Conservation (phyloP, 37 sponge, comb jelly and placozoan species). For the Agelas oroides region DNA sequence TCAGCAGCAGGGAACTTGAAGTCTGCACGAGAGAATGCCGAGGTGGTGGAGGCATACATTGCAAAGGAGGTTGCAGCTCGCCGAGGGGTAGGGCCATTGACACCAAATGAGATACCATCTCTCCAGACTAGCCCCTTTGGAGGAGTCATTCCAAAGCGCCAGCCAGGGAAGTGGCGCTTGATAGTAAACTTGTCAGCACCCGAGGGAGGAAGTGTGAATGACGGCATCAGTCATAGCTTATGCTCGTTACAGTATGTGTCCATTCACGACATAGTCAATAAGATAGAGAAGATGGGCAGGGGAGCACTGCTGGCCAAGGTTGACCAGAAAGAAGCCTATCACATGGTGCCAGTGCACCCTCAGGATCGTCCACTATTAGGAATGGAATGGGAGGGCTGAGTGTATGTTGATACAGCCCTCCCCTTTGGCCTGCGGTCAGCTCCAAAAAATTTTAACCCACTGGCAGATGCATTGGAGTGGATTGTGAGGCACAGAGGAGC, state of each 20-base stretch:
- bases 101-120: background rate
- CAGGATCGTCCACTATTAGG: background rate
- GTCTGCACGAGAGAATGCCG: background rate
- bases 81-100: background rate
- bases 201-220: constrained; percentile 19
- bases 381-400: constrained; percentile 17
- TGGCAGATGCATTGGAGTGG: constrained; percentile 16
- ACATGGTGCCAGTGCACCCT: constrained; percentile 9
- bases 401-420: background rate
- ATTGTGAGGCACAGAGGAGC: background rate
- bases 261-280: background rate
- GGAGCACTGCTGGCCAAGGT: constrained; percentile 27
- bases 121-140: constrained; percentile 37
- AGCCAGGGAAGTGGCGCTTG: constrained; percentile 41
- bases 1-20: background rate
- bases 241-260: constrained; percentile 27
- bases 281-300: background rate
- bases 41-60: constrained; percentile 3
- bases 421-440: constrained; percentile 22
- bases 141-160: constrained; percentile 36
- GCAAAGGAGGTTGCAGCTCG: too few species aligned
- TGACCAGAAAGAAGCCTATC: constrained; percentile 5
- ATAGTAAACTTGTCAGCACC: constrained; percentile 3
- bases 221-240: constrained; percentile 12
- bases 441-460: constrained; percentile 1